Percentiles rank a stretch among this genome's conserved stretches.
Evolutionary conservation across 1,140 invertebrate species (phyloP).

Genomic region (Melipona quadrifasciata): DNA sequence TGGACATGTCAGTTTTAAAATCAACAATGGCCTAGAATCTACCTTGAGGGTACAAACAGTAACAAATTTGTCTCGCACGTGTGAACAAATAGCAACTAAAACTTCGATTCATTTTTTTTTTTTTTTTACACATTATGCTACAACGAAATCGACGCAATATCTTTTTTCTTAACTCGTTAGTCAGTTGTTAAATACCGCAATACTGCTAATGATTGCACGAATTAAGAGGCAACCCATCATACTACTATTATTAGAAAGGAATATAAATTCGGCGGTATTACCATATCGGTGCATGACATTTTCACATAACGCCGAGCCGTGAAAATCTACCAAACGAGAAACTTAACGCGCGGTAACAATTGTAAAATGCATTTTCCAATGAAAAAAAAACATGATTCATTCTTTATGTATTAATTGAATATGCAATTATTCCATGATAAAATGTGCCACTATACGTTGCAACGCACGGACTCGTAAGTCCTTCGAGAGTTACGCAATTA

Average conservation of each 20-base stretch:
- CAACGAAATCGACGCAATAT: neutral
- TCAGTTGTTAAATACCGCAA: neutral
- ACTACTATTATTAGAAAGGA: neutral
- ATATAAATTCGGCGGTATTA: neutral
- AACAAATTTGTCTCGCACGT: neutral
- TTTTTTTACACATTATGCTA: too few relatives aligned
- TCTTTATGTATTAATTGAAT: neutral
- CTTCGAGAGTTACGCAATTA: constrained; percentile 36
- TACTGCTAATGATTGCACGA: neutral
- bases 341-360: neutral
- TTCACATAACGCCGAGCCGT: constrained; percentile 2
- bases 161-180: too few relatives aligned
- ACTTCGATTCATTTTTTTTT: neutral
- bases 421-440: constrained; percentile 15
- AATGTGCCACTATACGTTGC: neutral
- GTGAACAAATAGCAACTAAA: neutral
- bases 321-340: neutral
- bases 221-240: neutral
- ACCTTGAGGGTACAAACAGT: neutral
- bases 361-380: constrained; percentile 12
- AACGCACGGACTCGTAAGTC: constrained; percentile 6
- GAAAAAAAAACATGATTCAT: constrained; percentile 12
- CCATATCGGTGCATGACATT: neutral
- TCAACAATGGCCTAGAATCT: neutral
- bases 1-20: neutral